Conservation (phyloP, 1,140 invertebrate species). For the Drosophila elegans region DNA sequence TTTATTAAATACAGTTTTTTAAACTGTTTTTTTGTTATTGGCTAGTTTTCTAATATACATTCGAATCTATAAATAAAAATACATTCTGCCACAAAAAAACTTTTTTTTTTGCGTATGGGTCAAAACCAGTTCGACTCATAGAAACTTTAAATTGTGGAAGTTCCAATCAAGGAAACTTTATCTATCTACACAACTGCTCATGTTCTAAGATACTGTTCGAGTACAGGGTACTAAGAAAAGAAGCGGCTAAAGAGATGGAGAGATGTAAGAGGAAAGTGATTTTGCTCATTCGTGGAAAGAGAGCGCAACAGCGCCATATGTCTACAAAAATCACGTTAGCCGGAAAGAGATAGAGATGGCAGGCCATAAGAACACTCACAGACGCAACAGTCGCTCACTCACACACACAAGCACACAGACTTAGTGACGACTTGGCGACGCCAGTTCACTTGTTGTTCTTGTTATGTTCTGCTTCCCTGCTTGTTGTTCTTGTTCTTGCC, state of each 20-base stretch:
- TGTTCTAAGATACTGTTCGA: background rate
- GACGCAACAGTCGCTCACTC: slow-evolving; percentile 18
- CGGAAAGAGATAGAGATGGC: slow-evolving; percentile 36
- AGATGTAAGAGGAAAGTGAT: slow-evolving; percentile 34
- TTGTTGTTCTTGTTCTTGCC: slow-evolving; percentile 40
- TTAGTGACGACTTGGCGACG: slow-evolving; percentile 57
- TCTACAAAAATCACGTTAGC: slow-evolving; percentile 15
- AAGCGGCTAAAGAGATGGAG: background rate
- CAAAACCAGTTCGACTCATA: too few relatives aligned
- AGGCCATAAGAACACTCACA: slow-evolving; percentile 38
- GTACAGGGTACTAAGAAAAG: background rate
- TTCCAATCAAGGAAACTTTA: too few relatives aligned
- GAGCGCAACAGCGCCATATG: slow-evolving; percentile 55
- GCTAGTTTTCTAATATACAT: too few relatives aligned
- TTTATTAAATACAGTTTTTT: too few relatives aligned
- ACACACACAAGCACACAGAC: slow-evolving; percentile 26
- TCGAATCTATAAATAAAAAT: too few relatives aligned
- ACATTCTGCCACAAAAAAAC: too few relatives aligned
- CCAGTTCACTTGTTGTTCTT: slow-evolving; percentile 69
- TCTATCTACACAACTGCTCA: too few relatives aligned
- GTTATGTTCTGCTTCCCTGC: slow-evolving; percentile 27
- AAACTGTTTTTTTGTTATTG: too few relatives aligned
- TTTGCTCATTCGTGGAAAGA: slow-evolving; percentile 51
- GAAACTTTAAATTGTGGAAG: too few relatives aligned
- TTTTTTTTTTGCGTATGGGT: too few relatives aligned